Evolutionary conservation across 2,888 invertebrate species (phyloP), one percentile per base, ranked within the genome.

Genomic region (Erynnis tages): DNA sequence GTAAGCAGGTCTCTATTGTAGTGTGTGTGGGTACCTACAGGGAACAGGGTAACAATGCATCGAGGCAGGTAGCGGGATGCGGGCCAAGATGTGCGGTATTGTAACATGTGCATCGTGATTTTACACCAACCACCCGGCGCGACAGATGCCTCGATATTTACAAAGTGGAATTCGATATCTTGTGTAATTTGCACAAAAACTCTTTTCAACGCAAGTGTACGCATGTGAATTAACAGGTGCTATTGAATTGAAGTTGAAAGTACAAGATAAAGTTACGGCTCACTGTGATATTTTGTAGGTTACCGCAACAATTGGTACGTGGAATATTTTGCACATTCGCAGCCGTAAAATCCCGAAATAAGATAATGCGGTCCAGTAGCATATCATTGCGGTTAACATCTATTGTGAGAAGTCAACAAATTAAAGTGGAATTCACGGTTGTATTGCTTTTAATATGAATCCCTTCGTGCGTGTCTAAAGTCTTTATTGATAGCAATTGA

Each of bases 1-100:
- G 73, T 74, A 72, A 74, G 76, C 76, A 79, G 77, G 79, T 79
- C 71, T 63, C 66, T 61, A 73, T 82, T 82, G 77, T 82, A 61
- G 61, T 60, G 55, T n/a, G 61, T 60, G 53, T 56, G 60, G 60
- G 57, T 62, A 61, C 59, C 60, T 52, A 45, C 38, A 60, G 71
- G 71, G 69, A 63, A 57, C 56, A 57, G 62, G 62, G 67, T 60
- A 78, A 85, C 82, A 85, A 84, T 81, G 69, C 63, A 48, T 54
- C 63, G 60, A 59, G 60, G 77, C 87, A 87, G 87, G 86, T 87
- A 87, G 83, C 67, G 75, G 71, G 76, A 80, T 81, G 81, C 80
- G 82, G 86, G 83, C 63, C 74, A 71, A 76, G 70, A 76, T 73
- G 63, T 59, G 62, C 53, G 34, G 54, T 66, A n/a, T n/a, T n/a